A percentile compares a stretch with the other conserved stretches of the same genome.
phyloP scores from a whole-genome alignment of 2,888 invertebrate genomes.

The Trichopoda pennipes region DNA sequence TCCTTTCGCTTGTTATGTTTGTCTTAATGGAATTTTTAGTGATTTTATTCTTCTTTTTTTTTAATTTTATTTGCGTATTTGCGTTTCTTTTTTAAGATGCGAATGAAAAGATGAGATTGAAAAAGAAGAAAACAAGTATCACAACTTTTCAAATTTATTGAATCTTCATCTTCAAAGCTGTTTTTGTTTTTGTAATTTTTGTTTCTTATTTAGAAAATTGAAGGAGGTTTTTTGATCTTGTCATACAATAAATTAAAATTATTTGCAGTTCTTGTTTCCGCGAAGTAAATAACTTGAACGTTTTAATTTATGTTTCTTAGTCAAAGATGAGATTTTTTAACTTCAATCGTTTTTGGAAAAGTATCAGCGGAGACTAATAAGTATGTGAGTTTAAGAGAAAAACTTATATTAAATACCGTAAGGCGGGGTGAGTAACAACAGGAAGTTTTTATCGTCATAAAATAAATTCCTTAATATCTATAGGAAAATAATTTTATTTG shows the following conservation, averaged over 20 bases:
- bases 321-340: slow-evolving; percentile 22
- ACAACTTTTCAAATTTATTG: slow-evolving; percentile 62
- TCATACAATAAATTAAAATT: slow-evolving; percentile 68
- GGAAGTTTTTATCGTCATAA: no score
- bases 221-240: slow-evolving; percentile 69
- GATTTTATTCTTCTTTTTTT: no score
- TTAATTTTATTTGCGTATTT: background rate
- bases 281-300: slow-evolving; percentile 27
- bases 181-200: slow-evolving; percentile 37
- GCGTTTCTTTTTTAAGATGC: slow-evolving; percentile 45
- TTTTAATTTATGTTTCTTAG: slow-evolving; percentile 44
- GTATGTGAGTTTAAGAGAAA: background rate
- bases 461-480: no score
- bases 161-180: slow-evolving; percentile 56
- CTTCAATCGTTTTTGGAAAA: background rate
- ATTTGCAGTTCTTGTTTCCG: slow-evolving; percentile 29
- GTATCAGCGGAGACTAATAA: background rate
- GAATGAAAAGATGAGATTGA: slow-evolving; percentile 59
- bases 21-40: slow-evolving; percentile 61
- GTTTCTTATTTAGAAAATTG: slow-evolving; percentile 60
- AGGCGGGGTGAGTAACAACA: no score
- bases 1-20: slow-evolving; percentile 43
- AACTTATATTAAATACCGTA: background rate
- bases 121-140: slow-evolving; percentile 63
- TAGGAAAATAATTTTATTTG: no score